Base-by-base conservation (phyloP, 1,140 invertebrate species). In the Apis laboriosa region DNA sequence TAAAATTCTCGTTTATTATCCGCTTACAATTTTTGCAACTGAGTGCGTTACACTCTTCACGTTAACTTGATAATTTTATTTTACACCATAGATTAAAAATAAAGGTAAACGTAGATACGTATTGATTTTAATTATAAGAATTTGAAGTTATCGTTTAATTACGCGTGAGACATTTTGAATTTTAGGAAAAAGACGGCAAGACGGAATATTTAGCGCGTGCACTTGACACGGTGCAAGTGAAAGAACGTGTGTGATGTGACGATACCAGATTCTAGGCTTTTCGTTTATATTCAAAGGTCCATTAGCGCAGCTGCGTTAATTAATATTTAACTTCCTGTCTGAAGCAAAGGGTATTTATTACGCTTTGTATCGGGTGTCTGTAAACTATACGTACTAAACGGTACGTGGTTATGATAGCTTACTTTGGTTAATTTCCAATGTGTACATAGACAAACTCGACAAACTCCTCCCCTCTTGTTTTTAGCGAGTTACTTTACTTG, bases 271-370 rank as follows among this genome's bases (percentile, higher is more conserved):
- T 82, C 24, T 24, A n/a, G 11, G 63, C 55, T 68, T n/a, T 77
- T 77, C 72, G 73, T 68, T 81, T 68, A 60, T 60, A 67, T 67
- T 81, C 80, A 76, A 81, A 81, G 80, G 63, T 81, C 63, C 80
- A 81, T 81, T 81, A 81, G 55, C 73, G 15, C 13, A 17, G 63
- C 64, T n/a, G 64, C 73, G 72, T 60, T 81, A 81, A 68, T 82
- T 82, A 82, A 77, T 82, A 82, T 82, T 77, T 77, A 82, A 74
- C 73, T 82, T 77, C 43, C 64, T 67, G 43, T 43, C n/a, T 13
- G 63, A n/a, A 28, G 72, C 80, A 68, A 77, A 74, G 73, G 80
- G 73, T 82, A 60, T 82, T 77, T 82, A 76, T 81, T 81, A 80
- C 34, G 53, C 79, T 81, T 81, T 81, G 72, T 76, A 76, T 81